phyloP scores from a whole-genome alignment of 2,888 invertebrate genomes.

The Campoletis raptor region DNA sequence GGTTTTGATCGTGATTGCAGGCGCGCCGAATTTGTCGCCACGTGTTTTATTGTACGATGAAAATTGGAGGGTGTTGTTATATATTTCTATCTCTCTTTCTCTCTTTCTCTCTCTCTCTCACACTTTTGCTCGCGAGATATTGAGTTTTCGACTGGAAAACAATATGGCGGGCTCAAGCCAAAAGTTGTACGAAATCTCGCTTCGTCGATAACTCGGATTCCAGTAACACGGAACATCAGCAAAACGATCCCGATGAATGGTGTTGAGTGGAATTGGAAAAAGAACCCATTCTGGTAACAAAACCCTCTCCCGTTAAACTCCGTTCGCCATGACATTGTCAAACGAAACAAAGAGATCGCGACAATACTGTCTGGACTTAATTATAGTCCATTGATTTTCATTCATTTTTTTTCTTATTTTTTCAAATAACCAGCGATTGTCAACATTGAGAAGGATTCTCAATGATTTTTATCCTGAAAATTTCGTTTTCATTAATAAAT shows the following conservation, averaged over 20 bases:
- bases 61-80: constrained; percentile 75
- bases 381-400: neutral
- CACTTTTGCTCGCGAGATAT: constrained; percentile 22
- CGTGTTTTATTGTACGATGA: constrained; percentile 82
- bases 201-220: constrained; percentile 17
- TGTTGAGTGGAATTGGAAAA: constrained; percentile 46
- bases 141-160: constrained; percentile 41
- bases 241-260: constrained; percentile 32
- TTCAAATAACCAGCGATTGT: neutral
- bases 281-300: constrained; percentile 76
- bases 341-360: constrained; percentile 31
- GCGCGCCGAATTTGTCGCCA: constrained; percentile 83
- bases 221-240: constrained; percentile 45
- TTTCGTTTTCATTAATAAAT: neutral
- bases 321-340: constrained; percentile 82
- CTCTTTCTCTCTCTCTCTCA: neutral
- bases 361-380: constrained; percentile 26
- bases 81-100: constrained; percentile 16
- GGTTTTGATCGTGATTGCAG: constrained; percentile 82
- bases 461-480: neutral
- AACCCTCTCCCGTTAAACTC: constrained; percentile 80
- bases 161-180: constrained; percentile 35
- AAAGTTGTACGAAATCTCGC: constrained; percentile 13
- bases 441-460: neutral
- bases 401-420: neutral